phyloP scores from a whole-genome alignment of 2,113 vertebrate species.

The Phylloscopus whistleri region DNA sequence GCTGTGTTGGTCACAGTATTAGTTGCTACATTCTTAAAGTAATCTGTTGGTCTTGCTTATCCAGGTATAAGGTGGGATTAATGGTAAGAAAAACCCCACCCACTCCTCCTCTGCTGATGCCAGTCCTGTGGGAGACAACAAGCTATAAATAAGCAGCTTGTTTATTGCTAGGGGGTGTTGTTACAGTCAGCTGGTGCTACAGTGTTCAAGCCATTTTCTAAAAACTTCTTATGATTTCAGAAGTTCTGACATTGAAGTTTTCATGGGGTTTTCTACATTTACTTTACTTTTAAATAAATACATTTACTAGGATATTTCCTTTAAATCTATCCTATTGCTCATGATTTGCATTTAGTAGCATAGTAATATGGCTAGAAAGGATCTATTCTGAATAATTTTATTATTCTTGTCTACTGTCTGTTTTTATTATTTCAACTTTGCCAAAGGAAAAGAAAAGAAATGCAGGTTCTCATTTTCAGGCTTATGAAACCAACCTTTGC shows the following conservation, averaged over 20 bases:
- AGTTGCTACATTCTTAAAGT: not conserved
- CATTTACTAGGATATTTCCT: not conserved
- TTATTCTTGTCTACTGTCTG: not conserved
- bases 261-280: not conserved
- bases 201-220: not conserved
- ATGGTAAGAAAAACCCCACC: not conserved
- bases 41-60: not conserved
- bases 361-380: not conserved
- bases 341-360: not conserved
- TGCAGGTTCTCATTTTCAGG: not conserved
- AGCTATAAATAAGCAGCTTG: constrained; percentile 13
- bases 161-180: not conserved
- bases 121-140: not conserved
- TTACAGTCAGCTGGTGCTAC: not conserved
- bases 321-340: not conserved
- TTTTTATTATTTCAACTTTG: not conserved
- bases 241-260: not conserved
- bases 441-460: not conserved
- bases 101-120: not conserved
- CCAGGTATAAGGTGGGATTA: not conserved
- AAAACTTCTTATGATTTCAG: not conserved
- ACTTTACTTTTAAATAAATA: not conserved
- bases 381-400: not conserved
- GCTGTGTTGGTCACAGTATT: not conserved
- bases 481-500: not conserved